Percentiles rank a stretch among this genome's conserved stretches.
Evolutionary conservation across 2,888 invertebrate genomes (phyloP).

Genomic region (Magallana nippona): DNA sequence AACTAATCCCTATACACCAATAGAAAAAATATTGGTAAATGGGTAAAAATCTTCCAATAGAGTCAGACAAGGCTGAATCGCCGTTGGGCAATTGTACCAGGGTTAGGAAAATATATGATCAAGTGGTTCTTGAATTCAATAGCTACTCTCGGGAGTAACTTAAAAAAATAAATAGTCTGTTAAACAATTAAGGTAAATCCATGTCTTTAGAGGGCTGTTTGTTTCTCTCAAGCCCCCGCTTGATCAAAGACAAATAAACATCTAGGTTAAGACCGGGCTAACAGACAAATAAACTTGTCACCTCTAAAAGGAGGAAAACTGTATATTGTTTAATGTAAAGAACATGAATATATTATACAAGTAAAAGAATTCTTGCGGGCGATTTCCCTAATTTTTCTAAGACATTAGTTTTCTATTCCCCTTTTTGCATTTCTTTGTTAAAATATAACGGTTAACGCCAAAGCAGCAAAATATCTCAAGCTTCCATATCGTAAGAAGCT

Average conservation of each 20-base stretch:
- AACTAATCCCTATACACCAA: slow-evolving; percentile 14
- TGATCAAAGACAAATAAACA: background rate
- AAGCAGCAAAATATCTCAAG: too few relatives aligned
- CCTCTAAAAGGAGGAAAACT: too few relatives aligned
- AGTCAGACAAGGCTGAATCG: too few relatives aligned
- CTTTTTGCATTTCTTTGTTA: too few relatives aligned
- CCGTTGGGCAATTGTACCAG: background rate
- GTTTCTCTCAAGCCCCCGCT: background rate
- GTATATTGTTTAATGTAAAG: too few relatives aligned
- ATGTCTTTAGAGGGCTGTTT: background rate
- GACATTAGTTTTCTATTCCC: too few relatives aligned
- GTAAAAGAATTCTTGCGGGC: too few relatives aligned
- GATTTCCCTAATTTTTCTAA: too few relatives aligned
- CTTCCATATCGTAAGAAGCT: too few relatives aligned
- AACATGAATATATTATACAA: too few relatives aligned
- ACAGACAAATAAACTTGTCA: background rate
- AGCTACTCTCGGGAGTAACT: background rate
- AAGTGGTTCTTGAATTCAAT: background rate
- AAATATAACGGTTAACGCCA: too few relatives aligned
- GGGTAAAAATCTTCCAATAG: background rate
- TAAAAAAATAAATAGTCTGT: background rate
- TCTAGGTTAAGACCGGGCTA: background rate
- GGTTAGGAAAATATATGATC: background rate
- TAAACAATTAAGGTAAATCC: slow-evolving; percentile 14
- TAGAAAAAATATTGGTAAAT: background rate